Conservation (phyloP, 2,113 vertebrate genomes). For the Mungos mungo region DNA sequence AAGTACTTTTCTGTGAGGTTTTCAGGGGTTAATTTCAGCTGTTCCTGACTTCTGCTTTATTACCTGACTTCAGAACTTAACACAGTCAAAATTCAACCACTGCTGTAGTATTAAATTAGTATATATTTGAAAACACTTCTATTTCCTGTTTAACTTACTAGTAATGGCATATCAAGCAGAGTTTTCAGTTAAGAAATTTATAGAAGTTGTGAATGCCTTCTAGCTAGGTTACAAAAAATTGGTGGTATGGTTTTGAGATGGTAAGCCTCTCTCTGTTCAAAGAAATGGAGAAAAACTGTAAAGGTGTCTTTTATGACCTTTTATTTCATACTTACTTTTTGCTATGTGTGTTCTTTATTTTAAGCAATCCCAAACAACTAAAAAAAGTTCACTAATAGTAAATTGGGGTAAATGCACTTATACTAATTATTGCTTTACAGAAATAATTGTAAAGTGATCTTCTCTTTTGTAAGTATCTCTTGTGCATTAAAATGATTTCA, state of each 20-base stretch:
- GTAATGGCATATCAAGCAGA: neutral
- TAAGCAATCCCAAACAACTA: conserved; percentile 7
- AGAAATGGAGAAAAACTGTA: conserved; percentile 3
- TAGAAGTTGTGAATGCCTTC: neutral
- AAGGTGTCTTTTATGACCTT: neutral
- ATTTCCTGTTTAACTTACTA: neutral
- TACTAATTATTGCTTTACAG: conserved; percentile 2
- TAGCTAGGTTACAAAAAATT: neutral
- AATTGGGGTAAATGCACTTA: conserved; percentile 15
- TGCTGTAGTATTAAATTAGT: neutral
- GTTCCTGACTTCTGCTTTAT: neutral
- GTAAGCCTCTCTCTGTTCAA: neutral
- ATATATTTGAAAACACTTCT: neutral
- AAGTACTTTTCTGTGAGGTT: neutral
- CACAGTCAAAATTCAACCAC: neutral
- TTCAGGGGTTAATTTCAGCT: neutral
- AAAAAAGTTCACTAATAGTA: conserved; percentile 31
- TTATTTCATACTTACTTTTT: neutral
- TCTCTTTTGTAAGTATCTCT: neutral
- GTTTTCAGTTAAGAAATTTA: neutral
- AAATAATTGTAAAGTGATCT: conserved; percentile 25
- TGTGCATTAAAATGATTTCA: conserved; percentile 40
- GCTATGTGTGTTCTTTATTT: neutral
- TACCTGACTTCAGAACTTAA: neutral
- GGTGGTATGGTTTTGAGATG: neutral